A percentile compares a stretch with the other conserved stretches of the same genome.
phyloP scores from a whole-genome alignment of 2,888 invertebrate species.

The Cataglyphis altisquamis region DNA sequence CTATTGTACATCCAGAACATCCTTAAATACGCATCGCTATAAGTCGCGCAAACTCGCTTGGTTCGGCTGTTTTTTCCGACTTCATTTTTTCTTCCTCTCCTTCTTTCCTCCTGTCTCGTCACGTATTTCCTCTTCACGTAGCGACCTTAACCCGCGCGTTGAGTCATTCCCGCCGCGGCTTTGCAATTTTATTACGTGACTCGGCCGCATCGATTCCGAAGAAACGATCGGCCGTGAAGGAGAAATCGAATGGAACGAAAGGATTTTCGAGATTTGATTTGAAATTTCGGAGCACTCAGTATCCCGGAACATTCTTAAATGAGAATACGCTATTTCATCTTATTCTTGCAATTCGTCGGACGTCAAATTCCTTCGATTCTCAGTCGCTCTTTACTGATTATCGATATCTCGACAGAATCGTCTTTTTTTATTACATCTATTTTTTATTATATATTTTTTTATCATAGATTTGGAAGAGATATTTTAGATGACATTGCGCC shows the following conservation, averaged over 20 bases:
- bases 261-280: background rate
- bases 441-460: too few species aligned
- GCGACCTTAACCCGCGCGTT: slow-evolving; percentile 53
- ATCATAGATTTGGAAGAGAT: background rate
- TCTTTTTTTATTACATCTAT: background rate
- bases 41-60: slow-evolving; percentile 9
- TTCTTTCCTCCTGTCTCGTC: slow-evolving; percentile 24
- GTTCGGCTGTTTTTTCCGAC: background rate
- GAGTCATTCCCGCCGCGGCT: slow-evolving; percentile 50
- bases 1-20: too few species aligned
- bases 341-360: background rate
- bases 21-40: slow-evolving; percentile 4
- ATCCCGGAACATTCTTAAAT: background rate
- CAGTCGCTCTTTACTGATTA: background rate
- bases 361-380: background rate
- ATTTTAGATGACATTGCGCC: background rate
- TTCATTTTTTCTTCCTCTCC: background rate
- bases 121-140: slow-evolving; percentile 54
- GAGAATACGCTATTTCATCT: background rate
- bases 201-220: slow-evolving; percentile 51
- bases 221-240: slow-evolving; percentile 35
- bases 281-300: background rate
- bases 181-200: slow-evolving; percentile 61
- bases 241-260: slow-evolving; percentile 1
- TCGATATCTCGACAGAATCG: background rate